Base-by-base conservation (phyloP, 2,113 vertebrate genomes). In the Rhipidura dahli region DNA sequence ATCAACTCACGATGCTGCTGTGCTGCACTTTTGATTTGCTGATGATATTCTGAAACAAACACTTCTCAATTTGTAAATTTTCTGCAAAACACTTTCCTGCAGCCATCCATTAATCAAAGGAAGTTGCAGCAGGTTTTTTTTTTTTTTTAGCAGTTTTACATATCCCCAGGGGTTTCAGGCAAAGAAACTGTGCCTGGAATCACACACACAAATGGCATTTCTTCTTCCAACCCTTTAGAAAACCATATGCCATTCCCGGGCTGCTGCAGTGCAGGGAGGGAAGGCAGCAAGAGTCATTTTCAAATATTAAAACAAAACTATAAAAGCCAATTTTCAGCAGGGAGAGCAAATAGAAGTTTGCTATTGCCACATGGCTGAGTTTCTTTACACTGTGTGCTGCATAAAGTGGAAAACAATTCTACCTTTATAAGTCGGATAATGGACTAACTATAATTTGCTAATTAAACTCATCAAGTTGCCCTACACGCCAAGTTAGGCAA, bases 41-140 rank as follows among this genome's bases (percentile, higher is more conserved):
- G 83, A n/a, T 60, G 53, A 64, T n/a, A 50, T 26, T 61, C 73
- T 30, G 37, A 90, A 91, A 72, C 44, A 79, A 87, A 85, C 63
- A 35, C 66, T 69, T 45, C 26, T 40, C 73, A 40, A 31, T 85
- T 91, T 65, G 65, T 47, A 65, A 68, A 69, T 69, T 91, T 89
- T n/a, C 84, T 45, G 45, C 45, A 35, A n/a, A 93, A 79, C 22
- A 11, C 37, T 85, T 84, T 76, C 87, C 85, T 83, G 89, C 72
- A 71, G 93, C 87, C 72, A 76, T 10, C 44, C 78, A 87, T 95
- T 87, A 63, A 91, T 89, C 92, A 89, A 71, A 95, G 68, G 12
- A 68, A 53, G 35, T 6, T 1, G 28, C 3, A 12, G 63, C 85
- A 54, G 45, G 42, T 85, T 68, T 65, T 44, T 45, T 85, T 68